These are phyloP conservation scores for Apis cerana DNA, from an alignment of 1,140 invertebrate species.

Conservation along the genomic window DNA sequence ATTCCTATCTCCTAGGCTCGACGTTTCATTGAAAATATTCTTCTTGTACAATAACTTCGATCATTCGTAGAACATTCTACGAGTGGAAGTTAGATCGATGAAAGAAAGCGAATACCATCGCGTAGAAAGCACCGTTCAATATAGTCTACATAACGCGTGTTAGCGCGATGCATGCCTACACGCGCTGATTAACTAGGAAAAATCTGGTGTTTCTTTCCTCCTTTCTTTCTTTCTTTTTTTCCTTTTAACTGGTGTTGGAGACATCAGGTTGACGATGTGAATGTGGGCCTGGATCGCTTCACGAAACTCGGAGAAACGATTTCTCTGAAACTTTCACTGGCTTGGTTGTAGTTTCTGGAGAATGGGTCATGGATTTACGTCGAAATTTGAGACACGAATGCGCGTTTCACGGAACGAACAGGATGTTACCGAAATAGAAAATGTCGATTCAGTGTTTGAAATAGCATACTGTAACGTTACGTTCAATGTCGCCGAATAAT, in stretches of 20 bases:
- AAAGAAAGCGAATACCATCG: constrained; percentile 14
- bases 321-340: constrained; percentile 53
- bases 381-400: constrained; percentile 12
- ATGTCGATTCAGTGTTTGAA: not conserved
- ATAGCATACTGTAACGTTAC: not conserved
- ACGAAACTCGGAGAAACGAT: constrained; percentile 36
- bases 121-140: not conserved
- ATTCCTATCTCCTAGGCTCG: not conserved
- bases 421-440: not conserved
- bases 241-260: not conserved
- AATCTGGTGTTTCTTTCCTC: not conserved
- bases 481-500: not conserved
- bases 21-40: constrained; percentile 1
- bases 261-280: not conserved
- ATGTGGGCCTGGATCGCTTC: not conserved
- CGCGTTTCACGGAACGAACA: not conserved
- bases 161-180: not conserved
- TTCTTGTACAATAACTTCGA: not conserved
- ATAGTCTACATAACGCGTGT: not conserved
- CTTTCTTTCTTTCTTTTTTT: not conserved
- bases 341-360: not conserved
- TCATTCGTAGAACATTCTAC: not conserved
- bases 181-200: constrained; percentile 18
- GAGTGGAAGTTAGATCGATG: not conserved
- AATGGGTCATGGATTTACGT: constrained; percentile 1